Base-by-base conservation (phyloP, 2,888 invertebrate genomes). In the Limnephilus auricula region DNA sequence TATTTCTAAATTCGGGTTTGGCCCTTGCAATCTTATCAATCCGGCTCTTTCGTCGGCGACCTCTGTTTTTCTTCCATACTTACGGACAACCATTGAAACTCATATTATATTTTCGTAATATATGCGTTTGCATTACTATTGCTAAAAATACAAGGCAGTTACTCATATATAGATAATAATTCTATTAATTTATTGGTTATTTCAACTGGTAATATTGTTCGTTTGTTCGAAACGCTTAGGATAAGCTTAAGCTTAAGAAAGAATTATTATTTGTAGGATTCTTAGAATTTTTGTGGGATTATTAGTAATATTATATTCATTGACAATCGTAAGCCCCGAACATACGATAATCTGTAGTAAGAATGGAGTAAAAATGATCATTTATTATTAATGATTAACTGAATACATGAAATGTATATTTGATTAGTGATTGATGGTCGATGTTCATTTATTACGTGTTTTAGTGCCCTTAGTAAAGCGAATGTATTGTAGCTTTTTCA, bases 351-450 rank as follows among this genome's bases (percentile, higher is more conserved):
- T 32, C 18, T 31, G 31, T 32, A 34, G 3, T 82, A 9, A 34
- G 25, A 82, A 25, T 18, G 80, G 13, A 32, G 80, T 0, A 10
- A 82, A n/a, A 82, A 32, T 9, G 34, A 12, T 34, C 34, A 15
- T 18, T 25, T 34, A 89, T 90, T 78, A 90, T 83, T 78, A n/a
- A 90, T 90, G 1, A 40, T 84, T 65, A 25, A n/a, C 34, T 83
- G 83, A 82, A 9, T 32, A 13, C 9, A 25, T 83, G 2, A 45
- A 65, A n/a, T 10, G 83, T 90, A 65, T 90, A 83, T 65, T 89
- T 84, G 78, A 82, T 82, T 30, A 80, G 50, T 90, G 90, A 90
- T 90, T 90, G 90, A 90, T 90, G 31, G 90, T 37, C 31, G 45
- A 32, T 90, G 15, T 4, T 78, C 25, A 79, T 78, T 78, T 12